A percentile compares a stretch with the other conserved stretches of the same genome.
These are phyloP conservation scores for Brachionus manjavacas DNA, from an alignment of 1,140 invertebrate genomes.

Conservation along the genomic window DNA sequence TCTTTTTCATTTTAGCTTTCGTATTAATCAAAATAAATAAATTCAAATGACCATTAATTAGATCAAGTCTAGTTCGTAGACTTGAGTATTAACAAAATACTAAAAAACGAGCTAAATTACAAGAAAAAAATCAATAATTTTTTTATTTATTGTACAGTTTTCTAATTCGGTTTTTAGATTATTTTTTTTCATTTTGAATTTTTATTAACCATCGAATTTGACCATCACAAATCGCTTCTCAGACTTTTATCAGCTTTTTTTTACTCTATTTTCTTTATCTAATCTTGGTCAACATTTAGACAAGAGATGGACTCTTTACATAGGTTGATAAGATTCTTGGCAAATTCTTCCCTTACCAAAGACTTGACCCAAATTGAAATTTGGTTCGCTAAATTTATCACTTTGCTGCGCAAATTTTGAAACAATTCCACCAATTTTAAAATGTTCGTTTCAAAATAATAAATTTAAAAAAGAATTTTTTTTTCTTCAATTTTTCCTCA, in stretches of 20 bases:
- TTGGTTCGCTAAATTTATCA: no score
- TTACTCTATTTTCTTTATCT: not conserved
- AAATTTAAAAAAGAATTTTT: no score
- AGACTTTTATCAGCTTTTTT: not conserved
- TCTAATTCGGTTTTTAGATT: not conserved
- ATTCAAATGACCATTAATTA: conserved; percentile 37
- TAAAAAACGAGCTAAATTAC: not conserved
- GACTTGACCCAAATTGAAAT: no score
- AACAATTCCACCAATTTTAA: no score
- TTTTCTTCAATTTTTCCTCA: no score
- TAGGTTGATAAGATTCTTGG: not conserved
- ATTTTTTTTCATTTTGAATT: not conserved
- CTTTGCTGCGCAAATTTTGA: no score
- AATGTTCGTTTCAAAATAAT: no score
- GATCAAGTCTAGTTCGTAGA: conserved; percentile 37
- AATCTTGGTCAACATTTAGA: not conserved
- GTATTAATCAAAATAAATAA: conserved; percentile 36
- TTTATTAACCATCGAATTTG: not conserved
- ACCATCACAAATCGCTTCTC: not conserved
- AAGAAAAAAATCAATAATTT: conserved; percentile 10
- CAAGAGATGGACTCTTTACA: not conserved
- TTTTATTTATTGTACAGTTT: conserved; percentile 32
- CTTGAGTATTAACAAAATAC: conserved; percentile 35
- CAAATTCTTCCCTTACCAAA: not conserved
- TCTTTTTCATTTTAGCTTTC: not conserved